Conservation (phyloP, 2,888 invertebrate genomes). For the Cotesia congregata region DNA sequence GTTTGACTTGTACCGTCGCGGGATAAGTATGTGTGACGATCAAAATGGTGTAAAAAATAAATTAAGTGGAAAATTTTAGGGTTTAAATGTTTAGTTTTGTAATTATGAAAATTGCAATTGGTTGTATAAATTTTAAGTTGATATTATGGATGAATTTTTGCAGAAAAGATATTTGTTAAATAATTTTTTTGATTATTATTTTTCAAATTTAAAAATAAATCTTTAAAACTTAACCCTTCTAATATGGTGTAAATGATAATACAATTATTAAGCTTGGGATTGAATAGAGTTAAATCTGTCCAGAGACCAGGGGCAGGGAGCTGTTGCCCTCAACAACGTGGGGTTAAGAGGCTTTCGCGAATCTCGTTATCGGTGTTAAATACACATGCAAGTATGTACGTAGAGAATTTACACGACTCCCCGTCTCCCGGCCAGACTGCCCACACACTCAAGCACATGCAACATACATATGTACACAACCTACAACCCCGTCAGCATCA, state of each 20-base stretch:
- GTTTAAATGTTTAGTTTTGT: no score
- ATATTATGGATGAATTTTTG: no score
- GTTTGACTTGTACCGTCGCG: not conserved
- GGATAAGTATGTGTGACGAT: slow-evolving; percentile 1
- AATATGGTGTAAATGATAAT: slow-evolving; percentile 3
- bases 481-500: slow-evolving; percentile 9
- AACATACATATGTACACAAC: not conserved
- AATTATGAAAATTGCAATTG: no score
- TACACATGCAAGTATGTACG: slow-evolving; percentile 50
- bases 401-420: slow-evolving; percentile 64
- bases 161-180: no score
- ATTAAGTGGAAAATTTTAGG: slow-evolving; percentile 1
- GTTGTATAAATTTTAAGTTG: no score
- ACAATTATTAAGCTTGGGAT: not conserved
- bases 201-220: no score
- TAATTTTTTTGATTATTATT: no score
- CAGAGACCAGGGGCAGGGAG: slow-evolving; percentile 26
- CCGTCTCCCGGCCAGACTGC: slow-evolving; percentile 59
- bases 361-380: slow-evolving; percentile 67
- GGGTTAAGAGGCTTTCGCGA: slow-evolving; percentile 64
- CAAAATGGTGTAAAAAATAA: not conserved
- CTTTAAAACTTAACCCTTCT: no score
- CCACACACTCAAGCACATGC: slow-evolving; percentile 14
- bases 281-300: slow-evolving; percentile 15
- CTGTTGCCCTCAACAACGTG: slow-evolving; percentile 51